Base-by-base conservation (phyloP, 2,888 invertebrate genomes). In the Agrochola lychnidis region DNA sequence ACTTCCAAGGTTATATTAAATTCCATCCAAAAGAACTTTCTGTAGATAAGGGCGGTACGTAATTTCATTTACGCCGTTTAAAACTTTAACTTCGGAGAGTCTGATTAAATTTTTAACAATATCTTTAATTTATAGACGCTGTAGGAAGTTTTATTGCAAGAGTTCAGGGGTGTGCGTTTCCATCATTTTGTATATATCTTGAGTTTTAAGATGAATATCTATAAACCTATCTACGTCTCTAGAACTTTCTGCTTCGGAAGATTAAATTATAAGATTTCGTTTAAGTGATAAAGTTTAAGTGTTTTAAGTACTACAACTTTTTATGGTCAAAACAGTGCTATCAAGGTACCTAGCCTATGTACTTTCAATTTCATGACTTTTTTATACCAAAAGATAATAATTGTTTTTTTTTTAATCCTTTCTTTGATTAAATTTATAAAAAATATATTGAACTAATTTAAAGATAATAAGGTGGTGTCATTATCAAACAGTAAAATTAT, bases 41-140 rank as follows among this genome's bases (percentile, higher is more conserved):
- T 85, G 56, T 82, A 89, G 94, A 94, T 94, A 94, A 94, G 92
- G 89, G 87, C 84, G 85, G 89, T 86, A 89, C 91, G 92, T 94
- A 94, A 94, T 94, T 94, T 93, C 92, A 94, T 94, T 94, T 94
- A 91, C 93, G 90, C 90, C 93, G 89, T 93, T 94, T 92, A 91
- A 92, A 94, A 94, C 90, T 94, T 93, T 86, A 89, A 89, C 91
- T 90, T 91, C 84, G 82, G 81, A 73, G 82, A 89, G 90, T 89
- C 90, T 92, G 91, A 93, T 93, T 93, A 93, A 94, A 92, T 94
- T 94, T 94, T 93, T 93, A 89, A 92, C 91, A 90, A 92, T 93
- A 93, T 91, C 90, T 89, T 91, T 93, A 92, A 92, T 92, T 91
- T 91, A 91, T 91, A 88, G 87, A 86, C 86, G 90, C 80, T 86